These are phyloP conservation scores for Coreius guichenoti DNA, from an alignment of 2,797 vertebrate species.

Conservation along the genomic window DNA sequence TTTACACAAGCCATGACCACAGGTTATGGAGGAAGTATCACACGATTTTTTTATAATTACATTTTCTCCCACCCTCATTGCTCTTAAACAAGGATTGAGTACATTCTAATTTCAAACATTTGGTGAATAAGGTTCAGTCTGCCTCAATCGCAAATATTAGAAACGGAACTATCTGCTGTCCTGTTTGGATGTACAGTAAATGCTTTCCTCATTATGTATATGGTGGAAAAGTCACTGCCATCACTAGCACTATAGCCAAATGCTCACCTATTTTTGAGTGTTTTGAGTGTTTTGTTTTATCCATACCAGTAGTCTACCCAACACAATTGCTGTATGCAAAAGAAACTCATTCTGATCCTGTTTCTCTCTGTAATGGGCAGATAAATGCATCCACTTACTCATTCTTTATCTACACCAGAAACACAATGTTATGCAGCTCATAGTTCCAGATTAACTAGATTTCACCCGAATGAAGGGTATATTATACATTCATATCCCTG, in stretches of 20 bases:
- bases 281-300: too few relatives aligned
- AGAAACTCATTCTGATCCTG: slow-evolving; percentile 60
- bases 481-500: neutral
- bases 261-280: neutral
- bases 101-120: neutral
- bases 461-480: neutral
- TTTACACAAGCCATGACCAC: neutral
- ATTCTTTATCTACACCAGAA: slow-evolving; percentile 54
- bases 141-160: neutral
- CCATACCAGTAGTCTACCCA: neutral
- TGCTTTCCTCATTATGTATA: neutral
- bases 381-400: slow-evolving; percentile 65
- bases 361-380: slow-evolving; percentile 49
- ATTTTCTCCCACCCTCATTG: neutral
- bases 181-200: neutral
- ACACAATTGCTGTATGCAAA: neutral
- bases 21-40: slow-evolving; percentile 5
- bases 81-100: neutral
- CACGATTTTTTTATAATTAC: neutral
- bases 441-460: slow-evolving; percentile 59
- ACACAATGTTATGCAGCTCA: slow-evolving; percentile 48
- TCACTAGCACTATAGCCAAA: neutral
- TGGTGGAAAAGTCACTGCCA: neutral
- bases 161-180: neutral
- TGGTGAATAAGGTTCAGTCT: slow-evolving; percentile 5